Conservation (phyloP, 2,888 invertebrate genomes). For the Cordylochernes scorpioides region DNA sequence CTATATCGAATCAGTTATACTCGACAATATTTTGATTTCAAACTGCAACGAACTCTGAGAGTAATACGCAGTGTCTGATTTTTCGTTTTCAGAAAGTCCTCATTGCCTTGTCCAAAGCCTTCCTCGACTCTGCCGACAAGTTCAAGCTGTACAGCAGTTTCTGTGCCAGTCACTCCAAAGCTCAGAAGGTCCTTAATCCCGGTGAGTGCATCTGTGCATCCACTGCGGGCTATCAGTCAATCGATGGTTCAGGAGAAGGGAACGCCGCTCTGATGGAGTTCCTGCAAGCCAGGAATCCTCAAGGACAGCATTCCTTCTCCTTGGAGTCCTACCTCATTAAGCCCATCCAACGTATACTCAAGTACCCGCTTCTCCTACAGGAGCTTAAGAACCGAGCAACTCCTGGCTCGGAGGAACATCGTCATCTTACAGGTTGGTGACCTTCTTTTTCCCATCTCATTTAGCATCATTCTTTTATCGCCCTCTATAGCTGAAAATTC, state of each 20-base stretch:
- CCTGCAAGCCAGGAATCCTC: conserved; percentile 70
- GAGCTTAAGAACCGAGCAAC: conserved; percentile 81
- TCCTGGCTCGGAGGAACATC: conserved; percentile 70
- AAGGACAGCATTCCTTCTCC: conserved; percentile 86
- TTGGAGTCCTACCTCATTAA: conserved; percentile 93
- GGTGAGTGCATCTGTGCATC: conserved; percentile 2
- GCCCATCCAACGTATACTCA: conserved; percentile 90
- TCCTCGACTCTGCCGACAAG: conserved; percentile 88
- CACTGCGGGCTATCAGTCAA: not conserved
- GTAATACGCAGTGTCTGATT: conserved; percentile 1
- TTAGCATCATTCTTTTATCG: too few relatives aligned
- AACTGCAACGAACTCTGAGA: not conserved
- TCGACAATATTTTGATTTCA: not conserved
- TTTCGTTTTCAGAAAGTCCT: conserved; percentile 52
- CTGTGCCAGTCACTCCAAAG: conserved; percentile 94
- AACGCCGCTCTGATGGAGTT: conserved; percentile 78
- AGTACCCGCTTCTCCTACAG: conserved; percentile 78
- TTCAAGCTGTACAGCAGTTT: conserved; percentile 97
- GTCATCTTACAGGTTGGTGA: conserved; percentile 38
- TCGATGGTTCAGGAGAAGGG: conserved; percentile 39
- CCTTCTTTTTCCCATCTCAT: conserved; percentile 1
- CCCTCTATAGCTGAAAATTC: too few relatives aligned
- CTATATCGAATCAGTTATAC: too few relatives aligned
- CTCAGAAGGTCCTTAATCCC: conserved; percentile 89
- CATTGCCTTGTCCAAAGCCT: conserved; percentile 83